Percentiles rank a stretch among this genome's conserved stretches.
phyloP scores from a whole-genome alignment of 1,140 invertebrate species.

The Pseudomyrmex gracilis region DNA sequence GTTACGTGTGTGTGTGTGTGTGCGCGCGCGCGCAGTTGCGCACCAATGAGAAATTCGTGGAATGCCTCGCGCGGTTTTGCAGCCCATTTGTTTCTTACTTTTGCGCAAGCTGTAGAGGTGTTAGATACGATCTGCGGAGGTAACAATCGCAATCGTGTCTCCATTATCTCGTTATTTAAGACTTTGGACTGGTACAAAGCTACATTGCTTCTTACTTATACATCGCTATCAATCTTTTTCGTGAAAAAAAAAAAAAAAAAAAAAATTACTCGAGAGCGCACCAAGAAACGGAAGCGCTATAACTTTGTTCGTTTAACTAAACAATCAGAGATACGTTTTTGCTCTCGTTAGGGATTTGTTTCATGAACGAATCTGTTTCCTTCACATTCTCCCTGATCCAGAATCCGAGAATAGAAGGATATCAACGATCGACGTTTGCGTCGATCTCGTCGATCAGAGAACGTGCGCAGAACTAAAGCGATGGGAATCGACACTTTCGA shows the following conservation, averaged over 20 bases:
- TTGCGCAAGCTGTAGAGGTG: constrained; percentile 17
- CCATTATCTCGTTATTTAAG: constrained; percentile 61
- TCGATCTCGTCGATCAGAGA: constrained; percentile 2
- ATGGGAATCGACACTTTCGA: constrained; percentile 45
- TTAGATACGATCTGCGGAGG: constrained; percentile 35
- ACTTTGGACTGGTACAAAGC: constrained; percentile 6
- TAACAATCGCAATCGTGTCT: constrained; percentile 36
- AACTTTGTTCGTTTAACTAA: no score
- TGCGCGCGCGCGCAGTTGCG: background rate
- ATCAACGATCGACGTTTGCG: background rate
- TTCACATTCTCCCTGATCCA: background rate
- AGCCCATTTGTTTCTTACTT: constrained; percentile 57
- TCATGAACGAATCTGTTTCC: background rate
- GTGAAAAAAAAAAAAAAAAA: background rate
- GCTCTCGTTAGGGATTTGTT: no score
- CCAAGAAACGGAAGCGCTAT: no score
- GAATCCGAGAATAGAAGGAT: constrained; percentile 15
- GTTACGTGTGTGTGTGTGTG: background rate
- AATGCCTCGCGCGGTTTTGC: constrained; percentile 55
- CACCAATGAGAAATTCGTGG: constrained; percentile 53
- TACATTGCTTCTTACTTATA: background rate
- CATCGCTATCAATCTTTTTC: background rate
- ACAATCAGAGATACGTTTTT: no score
- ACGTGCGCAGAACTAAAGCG: constrained; percentile 32
- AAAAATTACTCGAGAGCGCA: background rate